Conservation (phyloP, 2,113 vertebrate genomes). For the Cisticola juncidis region DNA sequence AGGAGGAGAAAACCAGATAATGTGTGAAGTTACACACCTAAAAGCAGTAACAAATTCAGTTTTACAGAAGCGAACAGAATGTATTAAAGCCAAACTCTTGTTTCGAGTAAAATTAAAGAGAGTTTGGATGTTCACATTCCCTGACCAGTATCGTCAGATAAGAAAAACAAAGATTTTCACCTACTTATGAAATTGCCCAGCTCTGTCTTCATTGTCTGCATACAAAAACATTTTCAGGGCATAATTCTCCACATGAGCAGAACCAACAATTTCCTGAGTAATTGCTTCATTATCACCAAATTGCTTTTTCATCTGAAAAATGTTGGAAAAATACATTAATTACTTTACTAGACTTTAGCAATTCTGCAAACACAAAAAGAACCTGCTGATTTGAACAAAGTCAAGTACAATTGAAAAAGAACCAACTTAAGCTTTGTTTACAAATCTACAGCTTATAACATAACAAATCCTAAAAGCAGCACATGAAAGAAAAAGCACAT, state of each 20-base stretch:
- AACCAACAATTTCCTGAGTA: constrained; percentile 94
- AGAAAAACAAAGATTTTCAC: constrained; percentile 42
- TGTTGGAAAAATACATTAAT: neutral
- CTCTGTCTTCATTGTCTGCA: constrained; percentile 94
- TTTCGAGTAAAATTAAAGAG: neutral
- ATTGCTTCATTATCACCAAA: constrained; percentile 91
- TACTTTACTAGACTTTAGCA: neutral
- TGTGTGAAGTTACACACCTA: neutral
- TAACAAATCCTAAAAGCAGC: neutral
- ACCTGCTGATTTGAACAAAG: neutral
- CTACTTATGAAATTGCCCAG: constrained; percentile 94
- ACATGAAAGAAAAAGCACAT: neutral
- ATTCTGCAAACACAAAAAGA: neutral
- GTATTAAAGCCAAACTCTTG: neutral
- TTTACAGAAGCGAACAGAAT: neutral
- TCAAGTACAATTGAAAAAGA: neutral
- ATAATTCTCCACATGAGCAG: constrained; percentile 96
- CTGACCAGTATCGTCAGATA: neutral
- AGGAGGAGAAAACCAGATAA: neutral
- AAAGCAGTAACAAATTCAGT: neutral
- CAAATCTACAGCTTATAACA: neutral
- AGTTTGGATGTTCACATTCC: neutral
- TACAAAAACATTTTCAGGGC: constrained; percentile 98
- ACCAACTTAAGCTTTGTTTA: neutral
- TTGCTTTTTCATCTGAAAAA: constrained; percentile 93